Evolutionary conservation across 2,888 invertebrate species (phyloP).

Genomic region (Drosophila anomelani): DNA sequence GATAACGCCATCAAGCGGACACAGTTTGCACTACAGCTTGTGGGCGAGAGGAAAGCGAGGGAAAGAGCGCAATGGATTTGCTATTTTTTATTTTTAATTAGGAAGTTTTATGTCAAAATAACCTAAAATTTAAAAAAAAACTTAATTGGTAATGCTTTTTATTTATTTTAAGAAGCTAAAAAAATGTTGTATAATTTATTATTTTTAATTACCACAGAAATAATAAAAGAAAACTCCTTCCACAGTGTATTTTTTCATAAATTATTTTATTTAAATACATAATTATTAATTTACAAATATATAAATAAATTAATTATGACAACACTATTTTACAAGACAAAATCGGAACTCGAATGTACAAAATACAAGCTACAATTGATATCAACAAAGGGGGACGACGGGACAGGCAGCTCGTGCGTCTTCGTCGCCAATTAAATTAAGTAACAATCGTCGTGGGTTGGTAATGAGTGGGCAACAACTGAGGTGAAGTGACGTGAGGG

Average conservation of each 20-base stretch:
- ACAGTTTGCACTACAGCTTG: too few species aligned
- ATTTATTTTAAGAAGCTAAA: too few species aligned
- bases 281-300: constrained; percentile 73
- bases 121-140: too few species aligned
- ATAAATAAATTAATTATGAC: constrained; percentile 78
- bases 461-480: constrained; percentile 28
- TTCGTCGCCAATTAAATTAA: constrained; percentile 22
- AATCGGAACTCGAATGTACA: constrained; percentile 51
- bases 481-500: constrained; percentile 37
- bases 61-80: too few species aligned
- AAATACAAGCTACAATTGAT: constrained; percentile 29
- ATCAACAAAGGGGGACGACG: constrained; percentile 27
- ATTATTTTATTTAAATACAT: constrained; percentile 79
- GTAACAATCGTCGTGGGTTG: constrained; percentile 41
- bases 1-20: too few species aligned
- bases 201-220: too few species aligned
- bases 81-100: too few species aligned
- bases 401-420: constrained; percentile 14
- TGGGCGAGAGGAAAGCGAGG: too few species aligned
- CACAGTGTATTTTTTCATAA: constrained; percentile 50
- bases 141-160: too few species aligned
- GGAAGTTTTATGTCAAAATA: too few species aligned
- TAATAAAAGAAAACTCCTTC: not conserved
- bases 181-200: too few species aligned
- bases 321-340: constrained; percentile 67